Conservation (phyloP, 2,113 vertebrate genomes). For the Xenopus tropicalis region DNA sequence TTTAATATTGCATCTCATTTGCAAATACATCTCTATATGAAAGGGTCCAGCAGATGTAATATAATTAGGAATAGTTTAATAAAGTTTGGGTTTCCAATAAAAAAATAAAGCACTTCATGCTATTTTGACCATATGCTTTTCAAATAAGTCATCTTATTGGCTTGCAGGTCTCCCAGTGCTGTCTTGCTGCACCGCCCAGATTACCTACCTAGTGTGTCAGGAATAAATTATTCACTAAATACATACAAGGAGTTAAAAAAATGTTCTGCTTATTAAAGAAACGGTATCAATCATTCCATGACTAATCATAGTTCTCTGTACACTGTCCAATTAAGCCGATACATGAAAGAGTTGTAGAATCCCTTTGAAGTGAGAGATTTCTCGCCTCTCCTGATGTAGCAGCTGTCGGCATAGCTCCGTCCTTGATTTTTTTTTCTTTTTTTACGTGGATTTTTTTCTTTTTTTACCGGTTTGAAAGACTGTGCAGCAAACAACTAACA, state of each 20-base stretch:
- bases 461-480: conserved; percentile 1
- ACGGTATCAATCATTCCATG: conserved; percentile 27
- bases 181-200: too few species aligned
- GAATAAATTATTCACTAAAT: not conserved
- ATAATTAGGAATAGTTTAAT: too few species aligned
- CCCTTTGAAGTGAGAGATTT: conserved; percentile 37
- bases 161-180: too few species aligned
- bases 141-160: too few species aligned
- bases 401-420: conserved; percentile 26
- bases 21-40: too few species aligned
- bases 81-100: too few species aligned
- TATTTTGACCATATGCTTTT: too few species aligned
- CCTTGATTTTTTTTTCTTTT: conserved; percentile 9
- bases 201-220: too few species aligned
- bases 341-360: conserved; percentile 39
- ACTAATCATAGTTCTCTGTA: conserved; percentile 39
- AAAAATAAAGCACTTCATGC: too few species aligned
- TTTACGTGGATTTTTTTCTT: not conserved
- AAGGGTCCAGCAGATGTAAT: too few species aligned
- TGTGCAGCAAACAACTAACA: not conserved
- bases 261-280: conserved; percentile 15
- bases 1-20: too few species aligned
- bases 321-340: conserved; percentile 30
- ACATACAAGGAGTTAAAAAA: not conserved
- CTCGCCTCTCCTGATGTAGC: conserved; percentile 30